Evolutionary conservation across 2,888 invertebrate species (phyloP).

Genomic region (Theretra japonica): DNA sequence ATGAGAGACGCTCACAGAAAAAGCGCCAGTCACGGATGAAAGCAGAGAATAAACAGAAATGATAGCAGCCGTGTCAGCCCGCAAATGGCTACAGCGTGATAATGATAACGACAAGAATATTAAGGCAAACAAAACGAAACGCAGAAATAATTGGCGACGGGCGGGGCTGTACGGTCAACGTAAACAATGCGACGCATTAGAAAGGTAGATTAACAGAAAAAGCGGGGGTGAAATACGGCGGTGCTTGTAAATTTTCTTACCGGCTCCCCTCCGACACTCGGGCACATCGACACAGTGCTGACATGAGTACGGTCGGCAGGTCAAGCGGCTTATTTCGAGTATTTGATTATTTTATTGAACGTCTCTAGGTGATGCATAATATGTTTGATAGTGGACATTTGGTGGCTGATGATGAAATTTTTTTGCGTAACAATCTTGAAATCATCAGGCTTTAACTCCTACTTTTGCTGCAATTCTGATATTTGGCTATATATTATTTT

Average conservation of each 20-base stretch:
- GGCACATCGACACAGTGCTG: constrained; percentile 79
- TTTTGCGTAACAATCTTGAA: too few species aligned
- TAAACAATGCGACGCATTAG: constrained; percentile 83
- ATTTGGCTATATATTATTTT: too few species aligned
- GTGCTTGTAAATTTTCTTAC: constrained; percentile 84
- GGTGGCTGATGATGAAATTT: too few species aligned
- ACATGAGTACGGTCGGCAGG: constrained; percentile 66
- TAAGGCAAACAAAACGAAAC: constrained; percentile 29
- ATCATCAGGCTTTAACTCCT: too few species aligned
- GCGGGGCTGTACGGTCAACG: constrained; percentile 74
- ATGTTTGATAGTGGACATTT: too few species aligned
- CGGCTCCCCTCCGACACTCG: constrained; percentile 73
- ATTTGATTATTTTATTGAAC: not conserved
- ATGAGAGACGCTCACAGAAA: not conserved
- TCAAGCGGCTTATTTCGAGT: not conserved
- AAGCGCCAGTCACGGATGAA: constrained; percentile 29
- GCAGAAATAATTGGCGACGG: constrained; percentile 29
- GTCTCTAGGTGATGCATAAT: too few species aligned
- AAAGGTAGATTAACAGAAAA: constrained; percentile 82
- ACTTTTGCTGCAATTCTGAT: too few species aligned
- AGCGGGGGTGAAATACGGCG: constrained; percentile 80
- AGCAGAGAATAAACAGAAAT: constrained; percentile 46
- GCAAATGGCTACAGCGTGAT: constrained; percentile 23
- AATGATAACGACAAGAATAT: constrained; percentile 24
- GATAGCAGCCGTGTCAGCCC: constrained; percentile 18